A percentile compares a stretch with the other conserved stretches of the same genome.
Evolutionary conservation across 2,113 vertebrate genomes (phyloP).

Genomic region (Salvator merianae): DNA sequence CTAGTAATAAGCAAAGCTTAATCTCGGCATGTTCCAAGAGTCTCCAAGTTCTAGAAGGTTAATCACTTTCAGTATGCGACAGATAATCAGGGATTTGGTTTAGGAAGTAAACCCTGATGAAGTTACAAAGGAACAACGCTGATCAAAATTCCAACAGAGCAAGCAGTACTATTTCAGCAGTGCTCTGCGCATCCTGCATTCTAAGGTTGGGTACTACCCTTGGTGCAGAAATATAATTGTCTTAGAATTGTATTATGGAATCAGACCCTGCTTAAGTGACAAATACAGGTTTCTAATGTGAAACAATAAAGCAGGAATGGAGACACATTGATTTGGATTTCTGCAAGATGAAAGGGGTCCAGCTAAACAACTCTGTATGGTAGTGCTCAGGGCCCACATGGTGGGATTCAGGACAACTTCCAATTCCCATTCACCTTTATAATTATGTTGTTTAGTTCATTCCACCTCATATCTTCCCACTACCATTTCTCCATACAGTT

Average conservation of each 20-base stretch:
- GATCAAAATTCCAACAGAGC: background rate
- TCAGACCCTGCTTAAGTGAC: background rate
- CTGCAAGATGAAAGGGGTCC: too few relatives aligned
- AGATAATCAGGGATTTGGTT: background rate
- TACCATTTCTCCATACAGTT: background rate
- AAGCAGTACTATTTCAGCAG: accelerated
- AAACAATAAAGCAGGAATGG: background rate
- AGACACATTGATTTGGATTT: too few relatives aligned
- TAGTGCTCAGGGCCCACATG: too few relatives aligned
- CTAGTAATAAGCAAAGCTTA: background rate
- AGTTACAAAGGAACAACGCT: background rate
- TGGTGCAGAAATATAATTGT: background rate
- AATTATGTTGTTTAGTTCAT: background rate
- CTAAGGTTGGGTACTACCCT: background rate
- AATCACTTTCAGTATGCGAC: background rate
- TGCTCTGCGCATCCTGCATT: background rate
- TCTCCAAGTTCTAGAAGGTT: background rate
- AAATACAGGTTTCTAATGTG: background rate
- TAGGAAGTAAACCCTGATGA: background rate
- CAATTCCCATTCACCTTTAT: background rate
- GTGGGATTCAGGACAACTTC: too few relatives aligned
- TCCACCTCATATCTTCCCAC: background rate
- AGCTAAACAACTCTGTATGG: too few relatives aligned
- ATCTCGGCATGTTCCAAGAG: background rate
- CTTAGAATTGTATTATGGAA: background rate